These are phyloP conservation scores for Antheraea mylitta DNA, from an alignment of 1,140 invertebrate species.

Conservation along the genomic window DNA sequence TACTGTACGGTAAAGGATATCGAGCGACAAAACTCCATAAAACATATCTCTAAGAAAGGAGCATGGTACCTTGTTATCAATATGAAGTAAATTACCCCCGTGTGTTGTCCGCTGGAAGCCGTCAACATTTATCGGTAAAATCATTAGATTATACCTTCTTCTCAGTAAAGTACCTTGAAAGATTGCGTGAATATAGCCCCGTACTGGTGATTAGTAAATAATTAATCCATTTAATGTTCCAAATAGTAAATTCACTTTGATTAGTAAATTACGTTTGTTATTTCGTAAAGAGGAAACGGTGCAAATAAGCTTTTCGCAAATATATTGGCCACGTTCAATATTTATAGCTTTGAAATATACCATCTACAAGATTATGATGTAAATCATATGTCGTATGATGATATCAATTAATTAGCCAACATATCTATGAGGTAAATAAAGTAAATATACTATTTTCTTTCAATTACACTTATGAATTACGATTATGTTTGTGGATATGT, in stretches of 20 bases:
- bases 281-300: neutral
- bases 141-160: constrained; percentile 22
- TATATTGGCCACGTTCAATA: too few relatives aligned
- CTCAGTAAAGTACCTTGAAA: constrained; percentile 6
- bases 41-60: neutral
- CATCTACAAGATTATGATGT: too few relatives aligned
- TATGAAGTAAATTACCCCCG: constrained; percentile 17
- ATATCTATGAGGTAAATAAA: too few relatives aligned
- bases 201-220: neutral
- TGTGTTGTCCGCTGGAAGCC: constrained; percentile 16
- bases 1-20: neutral
- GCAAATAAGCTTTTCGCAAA: too few relatives aligned
- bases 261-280: neutral
- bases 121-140: constrained; percentile 26
- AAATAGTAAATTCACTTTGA: neutral
- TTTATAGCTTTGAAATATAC: too few relatives aligned
- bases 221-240: neutral
- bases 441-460: too few relatives aligned
- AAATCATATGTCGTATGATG: too few relatives aligned
- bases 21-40: neutral
- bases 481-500: too few relatives aligned
- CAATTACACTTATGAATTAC: too few relatives aligned
- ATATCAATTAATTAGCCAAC: too few relatives aligned
- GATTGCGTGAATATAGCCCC: neutral
- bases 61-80: constrained; percentile 15